Conservation (phyloP, 2,797 vertebrate genomes). For the Smutsia temminckii region DNA sequence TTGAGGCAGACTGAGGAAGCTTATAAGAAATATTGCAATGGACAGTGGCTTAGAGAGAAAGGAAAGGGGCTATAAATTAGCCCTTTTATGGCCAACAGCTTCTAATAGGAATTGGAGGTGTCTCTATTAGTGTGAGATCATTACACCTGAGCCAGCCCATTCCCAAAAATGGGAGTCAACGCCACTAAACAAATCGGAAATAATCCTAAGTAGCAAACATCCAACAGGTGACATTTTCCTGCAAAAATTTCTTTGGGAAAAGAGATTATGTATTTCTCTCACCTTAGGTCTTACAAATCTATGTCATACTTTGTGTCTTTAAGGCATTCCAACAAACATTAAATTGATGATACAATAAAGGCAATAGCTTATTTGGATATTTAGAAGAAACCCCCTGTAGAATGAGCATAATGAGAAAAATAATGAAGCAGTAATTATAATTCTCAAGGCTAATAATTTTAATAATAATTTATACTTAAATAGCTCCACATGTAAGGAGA, state of each 20-base stretch:
- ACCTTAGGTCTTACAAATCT: conserved; percentile 67
- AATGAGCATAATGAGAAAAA: conserved; percentile 77
- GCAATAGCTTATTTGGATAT: conserved; percentile 72
- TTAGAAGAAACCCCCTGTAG: conserved; percentile 71
- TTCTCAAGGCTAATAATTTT: conserved; percentile 78
- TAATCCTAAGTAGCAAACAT: not conserved
- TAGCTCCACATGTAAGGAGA: conserved; percentile 66
- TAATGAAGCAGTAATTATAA: conserved; percentile 77
- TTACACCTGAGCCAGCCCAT: not conserved
- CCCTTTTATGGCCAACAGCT: not conserved
- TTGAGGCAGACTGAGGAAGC: not conserved
- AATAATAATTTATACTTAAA: conserved; percentile 78
- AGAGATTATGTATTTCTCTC: conserved; percentile 61
- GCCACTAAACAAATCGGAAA: not conserved
- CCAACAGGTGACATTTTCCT: conserved; percentile 10
- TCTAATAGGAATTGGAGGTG: not conserved
- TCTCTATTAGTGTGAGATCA: not conserved
- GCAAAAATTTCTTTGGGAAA: conserved; percentile 46
- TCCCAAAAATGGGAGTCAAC: not conserved
- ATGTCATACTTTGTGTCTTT: conserved; percentile 62
- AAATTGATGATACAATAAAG: conserved; percentile 71
- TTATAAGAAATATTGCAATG: not conserved
- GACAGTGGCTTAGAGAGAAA: not conserved
- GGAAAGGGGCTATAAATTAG: not conserved
- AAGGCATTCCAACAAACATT: conserved; percentile 67